A percentile compares a stretch with the other conserved stretches of the same genome.
phyloP scores from a whole-genome alignment of 2,113 vertebrate genomes.

The Oxygymnocypris stewartii region DNA sequence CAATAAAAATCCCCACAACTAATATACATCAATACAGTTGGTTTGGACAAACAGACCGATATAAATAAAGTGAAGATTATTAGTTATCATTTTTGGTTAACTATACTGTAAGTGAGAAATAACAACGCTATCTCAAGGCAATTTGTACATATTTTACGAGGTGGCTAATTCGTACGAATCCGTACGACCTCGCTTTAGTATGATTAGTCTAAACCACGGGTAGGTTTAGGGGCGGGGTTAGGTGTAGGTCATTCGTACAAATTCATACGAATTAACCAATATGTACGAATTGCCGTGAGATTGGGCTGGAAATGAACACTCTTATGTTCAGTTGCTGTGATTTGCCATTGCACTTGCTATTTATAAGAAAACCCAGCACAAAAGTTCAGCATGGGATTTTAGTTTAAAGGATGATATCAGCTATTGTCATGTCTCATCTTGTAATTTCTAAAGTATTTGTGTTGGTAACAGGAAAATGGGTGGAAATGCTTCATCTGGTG shows the following conservation, averaged over 20 bases:
- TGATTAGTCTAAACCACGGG: no score
- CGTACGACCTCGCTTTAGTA: no score
- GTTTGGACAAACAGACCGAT: no score
- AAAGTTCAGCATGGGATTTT: neutral
- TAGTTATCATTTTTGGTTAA: neutral
- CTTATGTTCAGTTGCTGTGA: neutral
- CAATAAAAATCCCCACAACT: no score
- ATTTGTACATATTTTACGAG: no score
- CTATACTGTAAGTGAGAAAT: neutral
- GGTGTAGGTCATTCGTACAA: no score
- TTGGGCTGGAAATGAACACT: neutral
- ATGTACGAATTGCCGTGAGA: no score
- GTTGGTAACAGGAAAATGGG: constrained; percentile 81
- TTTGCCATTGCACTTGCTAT: neutral
- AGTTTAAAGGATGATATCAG: neutral
- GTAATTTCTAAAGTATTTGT: neutral
- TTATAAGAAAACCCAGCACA: neutral
- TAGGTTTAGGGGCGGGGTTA: no score
- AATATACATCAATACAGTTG: no score
- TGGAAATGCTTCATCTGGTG: constrained; percentile 84
- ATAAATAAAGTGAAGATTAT: neutral
- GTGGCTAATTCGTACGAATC: no score
- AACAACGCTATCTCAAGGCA: no score
- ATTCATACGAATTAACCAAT: no score
- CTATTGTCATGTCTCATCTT: neutral